phyloP scores from a whole-genome alignment of 2,113 vertebrate species.

The Castor canadensis region DNA sequence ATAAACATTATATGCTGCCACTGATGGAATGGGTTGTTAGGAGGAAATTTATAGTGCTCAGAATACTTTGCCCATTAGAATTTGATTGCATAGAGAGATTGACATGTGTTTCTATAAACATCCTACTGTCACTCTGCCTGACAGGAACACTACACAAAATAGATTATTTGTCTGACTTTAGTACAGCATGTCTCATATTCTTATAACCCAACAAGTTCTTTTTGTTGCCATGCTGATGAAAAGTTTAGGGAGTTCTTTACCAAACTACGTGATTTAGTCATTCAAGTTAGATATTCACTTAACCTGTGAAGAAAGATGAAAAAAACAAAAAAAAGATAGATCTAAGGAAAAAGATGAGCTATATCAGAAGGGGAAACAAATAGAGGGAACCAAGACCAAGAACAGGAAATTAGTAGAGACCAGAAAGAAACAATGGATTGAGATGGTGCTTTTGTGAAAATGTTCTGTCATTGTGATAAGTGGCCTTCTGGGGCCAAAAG shows the following conservation, averaged over 20 bases:
- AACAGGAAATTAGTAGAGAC: background rate
- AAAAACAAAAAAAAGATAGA: background rate
- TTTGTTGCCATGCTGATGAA: background rate
- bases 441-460: constrained; percentile 59
- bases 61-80: background rate
- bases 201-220: background rate
- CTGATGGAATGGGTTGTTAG: background rate
- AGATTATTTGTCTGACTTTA: constrained; percentile 37
- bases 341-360: background rate
- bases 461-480: constrained; percentile 66
- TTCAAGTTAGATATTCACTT: background rate
- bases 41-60: background rate
- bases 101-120: background rate
- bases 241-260: constrained; percentile 17
- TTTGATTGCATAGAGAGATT: background rate
- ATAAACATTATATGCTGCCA: background rate
- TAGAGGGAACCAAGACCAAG: background rate
- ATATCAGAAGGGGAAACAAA: background rate
- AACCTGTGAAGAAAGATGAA: background rate
- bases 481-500: constrained; percentile 62
- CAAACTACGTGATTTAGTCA: background rate
- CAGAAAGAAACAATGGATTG: background rate
- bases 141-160: background rate
- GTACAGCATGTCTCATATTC: background rate
- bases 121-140: constrained; percentile 25